These are phyloP conservation scores for Petrolisthes cinctipes DNA, from an alignment of 2,888 invertebrate species.

Conservation along the genomic window DNA sequence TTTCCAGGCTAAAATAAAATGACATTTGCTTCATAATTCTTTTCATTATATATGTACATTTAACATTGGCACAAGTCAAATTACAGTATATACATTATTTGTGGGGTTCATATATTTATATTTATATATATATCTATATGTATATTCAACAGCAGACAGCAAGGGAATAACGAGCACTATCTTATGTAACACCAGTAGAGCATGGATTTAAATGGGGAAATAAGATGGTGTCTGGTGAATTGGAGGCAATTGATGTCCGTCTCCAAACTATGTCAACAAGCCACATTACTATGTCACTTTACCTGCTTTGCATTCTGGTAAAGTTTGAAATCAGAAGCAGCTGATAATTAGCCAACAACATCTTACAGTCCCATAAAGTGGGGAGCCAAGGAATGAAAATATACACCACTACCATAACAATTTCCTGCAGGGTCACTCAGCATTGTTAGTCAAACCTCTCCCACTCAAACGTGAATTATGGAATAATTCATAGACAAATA, in stretches of 20 bases:
- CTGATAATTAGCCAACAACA: no score
- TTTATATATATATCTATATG: no score
- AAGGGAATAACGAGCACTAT: conserved; percentile 10
- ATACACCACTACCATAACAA: neutral
- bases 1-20: neutral
- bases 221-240: no score
- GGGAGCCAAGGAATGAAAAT: neutral
- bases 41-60: conserved; percentile 55
- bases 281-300: no score
- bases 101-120: conserved; percentile 17
- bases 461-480: neutral
- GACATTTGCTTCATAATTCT: conserved; percentile 8
- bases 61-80: conserved; percentile 58
- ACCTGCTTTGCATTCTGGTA: no score
- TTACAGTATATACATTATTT: conserved; percentile 48
- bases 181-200: neutral
- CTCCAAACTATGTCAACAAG: no score
- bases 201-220: neutral
- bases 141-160: conserved; percentile 12
- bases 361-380: no score
- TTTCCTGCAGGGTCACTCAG: neutral
- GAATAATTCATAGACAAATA: neutral
- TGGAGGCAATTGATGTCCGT: no score
- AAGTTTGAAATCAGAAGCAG: no score
- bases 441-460: neutral